Evolutionary conservation across 2,888 invertebrate species (phyloP).

Genomic region (Dascillus cervinus): DNA sequence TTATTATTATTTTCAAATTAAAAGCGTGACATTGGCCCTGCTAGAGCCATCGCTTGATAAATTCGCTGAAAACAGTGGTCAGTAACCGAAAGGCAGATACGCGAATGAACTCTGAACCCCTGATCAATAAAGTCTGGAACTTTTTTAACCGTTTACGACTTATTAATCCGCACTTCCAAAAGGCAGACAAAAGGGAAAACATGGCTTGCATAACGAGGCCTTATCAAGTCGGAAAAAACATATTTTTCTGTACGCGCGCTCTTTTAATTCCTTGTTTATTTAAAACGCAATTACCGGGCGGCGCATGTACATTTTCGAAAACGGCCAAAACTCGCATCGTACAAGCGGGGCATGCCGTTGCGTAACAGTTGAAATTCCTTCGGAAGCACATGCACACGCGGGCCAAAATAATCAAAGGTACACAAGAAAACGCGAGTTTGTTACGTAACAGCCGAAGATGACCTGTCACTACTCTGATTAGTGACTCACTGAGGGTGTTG

Average conservation of each 20-base stretch:
- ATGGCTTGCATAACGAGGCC: no score
- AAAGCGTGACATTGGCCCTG: slow-evolving; percentile 9
- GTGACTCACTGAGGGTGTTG: slow-evolving; percentile 47
- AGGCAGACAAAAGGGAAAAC: no score
- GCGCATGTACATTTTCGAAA: slow-evolving; percentile 11
- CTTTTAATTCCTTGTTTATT: slow-evolving; percentile 11
- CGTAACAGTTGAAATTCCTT: slow-evolving; percentile 19
- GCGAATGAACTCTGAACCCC: slow-evolving; percentile 23
- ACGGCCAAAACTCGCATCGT: slow-evolving; percentile 4
- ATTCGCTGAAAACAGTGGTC: slow-evolving; percentile 19
- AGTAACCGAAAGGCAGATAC: slow-evolving; percentile 23
- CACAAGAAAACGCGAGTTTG: slow-evolving; percentile 18
- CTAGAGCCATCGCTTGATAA: no score
- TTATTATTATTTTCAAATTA: no score
- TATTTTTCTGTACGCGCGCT: no score
- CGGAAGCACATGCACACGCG: slow-evolving; percentile 21
- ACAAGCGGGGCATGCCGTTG: slow-evolving; percentile 14
- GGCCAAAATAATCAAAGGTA: slow-evolving; percentile 22
- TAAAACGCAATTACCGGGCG: slow-evolving; percentile 9
- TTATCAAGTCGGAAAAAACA: no score
- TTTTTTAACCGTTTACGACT: no score
- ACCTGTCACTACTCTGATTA: slow-evolving; percentile 45
- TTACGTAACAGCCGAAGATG: slow-evolving; percentile 44
- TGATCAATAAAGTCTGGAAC: slow-evolving; percentile 23
- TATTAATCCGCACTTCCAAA: no score